Evolutionary conservation across 2,113 vertebrate species (phyloP).

Genomic region (Campylorhamphus procurvoides): DNA sequence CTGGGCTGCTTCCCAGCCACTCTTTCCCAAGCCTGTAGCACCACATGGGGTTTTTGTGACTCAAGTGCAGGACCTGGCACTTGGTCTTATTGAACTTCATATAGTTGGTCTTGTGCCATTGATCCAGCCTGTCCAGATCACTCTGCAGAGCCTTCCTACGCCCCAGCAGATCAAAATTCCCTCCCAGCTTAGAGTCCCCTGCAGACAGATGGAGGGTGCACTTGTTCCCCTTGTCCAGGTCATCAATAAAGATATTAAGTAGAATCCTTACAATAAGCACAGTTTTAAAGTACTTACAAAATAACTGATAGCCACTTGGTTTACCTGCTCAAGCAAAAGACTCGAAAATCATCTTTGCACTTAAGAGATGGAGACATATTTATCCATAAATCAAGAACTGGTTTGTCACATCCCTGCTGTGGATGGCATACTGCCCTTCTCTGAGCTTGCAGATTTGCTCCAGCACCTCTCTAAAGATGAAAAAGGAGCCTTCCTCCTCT

Average conservation of each 20-base stretch:
- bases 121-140: not conserved
- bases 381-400: not conserved
- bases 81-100: not conserved
- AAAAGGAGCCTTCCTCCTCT: not conserved
- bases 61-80: not conserved
- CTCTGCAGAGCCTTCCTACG: not conserved
- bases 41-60: not conserved
- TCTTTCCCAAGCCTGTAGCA: not conserved
- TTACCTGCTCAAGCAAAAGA: not conserved
- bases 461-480: not conserved
- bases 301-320: not conserved
- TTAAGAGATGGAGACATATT: not conserved
- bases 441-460: not conserved
- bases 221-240: not conserved
- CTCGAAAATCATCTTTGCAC: not conserved
- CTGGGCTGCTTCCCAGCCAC: not conserved
- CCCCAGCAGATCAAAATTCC: too few relatives aligned
- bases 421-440: not conserved
- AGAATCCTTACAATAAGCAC: not conserved
- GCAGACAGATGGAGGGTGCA: not conserved
- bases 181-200: not conserved
- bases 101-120: not conserved
- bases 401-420: not conserved
- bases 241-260: not conserved
- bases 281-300: not conserved